Evolutionary conservation across 2,888 invertebrate genomes (phyloP).

Genomic region (Meandrusa payeni): DNA sequence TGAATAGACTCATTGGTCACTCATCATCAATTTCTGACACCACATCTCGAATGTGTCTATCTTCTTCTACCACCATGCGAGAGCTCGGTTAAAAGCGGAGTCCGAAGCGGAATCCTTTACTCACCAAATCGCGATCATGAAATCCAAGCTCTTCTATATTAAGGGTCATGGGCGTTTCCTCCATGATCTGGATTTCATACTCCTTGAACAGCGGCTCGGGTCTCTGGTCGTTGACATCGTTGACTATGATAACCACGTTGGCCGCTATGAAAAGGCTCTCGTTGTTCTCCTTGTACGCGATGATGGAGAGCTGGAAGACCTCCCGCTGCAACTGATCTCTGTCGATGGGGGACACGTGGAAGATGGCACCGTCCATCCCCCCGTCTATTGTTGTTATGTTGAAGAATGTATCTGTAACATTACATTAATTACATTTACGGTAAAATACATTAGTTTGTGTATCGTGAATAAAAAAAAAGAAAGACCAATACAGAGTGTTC

Average conservation of each 20-base stretch:
- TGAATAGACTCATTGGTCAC: too few species aligned
- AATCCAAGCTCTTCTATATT: slow-evolving; percentile 69
- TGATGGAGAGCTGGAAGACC: slow-evolving; percentile 64
- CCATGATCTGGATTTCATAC: slow-evolving; percentile 63
- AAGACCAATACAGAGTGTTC: too few species aligned
- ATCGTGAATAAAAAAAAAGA: too few species aligned
- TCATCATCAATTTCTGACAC: too few species aligned
- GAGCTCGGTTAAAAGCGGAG: too few species aligned
- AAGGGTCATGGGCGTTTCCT: slow-evolving; percentile 75
- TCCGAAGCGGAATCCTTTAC: slow-evolving; percentile 21
- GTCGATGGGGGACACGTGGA: slow-evolving; percentile 63
- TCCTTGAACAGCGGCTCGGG: slow-evolving; percentile 71
- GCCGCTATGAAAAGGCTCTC: slow-evolving; percentile 47
- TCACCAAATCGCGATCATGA: slow-evolving; percentile 77
- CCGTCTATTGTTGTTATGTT: slow-evolving; percentile 50
- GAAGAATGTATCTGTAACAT: slow-evolving; percentile 60
- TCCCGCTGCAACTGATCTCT: slow-evolving; percentile 67
- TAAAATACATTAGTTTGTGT: too few species aligned
- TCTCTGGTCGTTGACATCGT: slow-evolving; percentile 84
- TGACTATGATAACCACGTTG: slow-evolving; percentile 66
- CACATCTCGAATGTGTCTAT: too few species aligned
- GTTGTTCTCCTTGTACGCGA: slow-evolving; percentile 68
- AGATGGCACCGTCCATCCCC: slow-evolving; percentile 50
- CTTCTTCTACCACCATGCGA: neutral
- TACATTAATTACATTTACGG: too few species aligned